These are phyloP conservation scores for Pelochelys cantorii DNA, from an alignment of 2,797 vertebrate species.

Conservation along the genomic window DNA sequence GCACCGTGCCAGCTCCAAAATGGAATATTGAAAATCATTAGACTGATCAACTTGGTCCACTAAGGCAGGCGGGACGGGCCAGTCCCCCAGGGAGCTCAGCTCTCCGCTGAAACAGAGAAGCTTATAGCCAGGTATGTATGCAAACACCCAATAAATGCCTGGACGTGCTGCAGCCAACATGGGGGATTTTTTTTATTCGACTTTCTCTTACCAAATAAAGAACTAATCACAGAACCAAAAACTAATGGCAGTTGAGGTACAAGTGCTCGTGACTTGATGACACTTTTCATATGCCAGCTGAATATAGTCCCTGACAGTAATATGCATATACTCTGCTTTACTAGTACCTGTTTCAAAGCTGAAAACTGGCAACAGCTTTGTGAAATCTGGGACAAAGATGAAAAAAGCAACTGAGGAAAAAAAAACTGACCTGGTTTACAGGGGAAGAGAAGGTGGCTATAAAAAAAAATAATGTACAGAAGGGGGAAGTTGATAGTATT, in stretches of 20 bases:
- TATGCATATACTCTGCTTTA: not conserved
- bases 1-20: fast-evolving
- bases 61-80: not conserved
- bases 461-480: not conserved
- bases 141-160: not conserved
- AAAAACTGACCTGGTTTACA: not conserved
- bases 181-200: not conserved
- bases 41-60: not conserved
- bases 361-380: not conserved
- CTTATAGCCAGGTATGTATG: not conserved
- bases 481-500: not conserved
- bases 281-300: not conserved
- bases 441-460: not conserved
- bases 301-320: not conserved
- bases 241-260: not conserved
- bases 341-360: not conserved
- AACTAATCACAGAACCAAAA: not conserved
- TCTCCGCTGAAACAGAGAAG: not conserved
- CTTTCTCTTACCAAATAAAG: not conserved
- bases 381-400: too few relatives aligned
- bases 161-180: not conserved
- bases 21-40: not conserved
- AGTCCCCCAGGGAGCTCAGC: not conserved
- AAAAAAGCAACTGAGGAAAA: not conserved
- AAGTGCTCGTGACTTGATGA: not conserved